Conservation (phyloP, 2,888 invertebrate genomes). For the Rhingia campestris region DNA sequence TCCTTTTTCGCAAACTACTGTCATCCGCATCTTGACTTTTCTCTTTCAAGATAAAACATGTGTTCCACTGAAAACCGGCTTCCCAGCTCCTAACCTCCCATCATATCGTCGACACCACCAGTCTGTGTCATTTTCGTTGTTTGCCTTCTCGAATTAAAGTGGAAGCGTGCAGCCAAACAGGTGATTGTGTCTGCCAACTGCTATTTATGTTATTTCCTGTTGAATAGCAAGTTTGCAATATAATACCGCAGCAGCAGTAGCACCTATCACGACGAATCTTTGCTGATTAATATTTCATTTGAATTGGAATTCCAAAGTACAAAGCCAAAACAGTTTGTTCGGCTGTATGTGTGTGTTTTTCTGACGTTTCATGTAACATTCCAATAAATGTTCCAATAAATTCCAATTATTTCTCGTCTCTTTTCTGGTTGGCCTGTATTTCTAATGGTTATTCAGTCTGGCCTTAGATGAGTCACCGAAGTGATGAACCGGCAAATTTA, state of each 20-base stretch:
- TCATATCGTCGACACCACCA: neutral
- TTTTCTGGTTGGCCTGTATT: neutral
- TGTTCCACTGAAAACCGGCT: neutral
- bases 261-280: neutral
- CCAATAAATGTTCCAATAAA: too few relatives aligned
- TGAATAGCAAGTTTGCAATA: neutral
- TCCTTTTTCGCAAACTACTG: neutral
- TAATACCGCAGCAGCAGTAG: neutral
- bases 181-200: slow-evolving; percentile 19
- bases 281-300: neutral
- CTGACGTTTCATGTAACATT: too few relatives aligned
- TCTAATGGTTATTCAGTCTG: neutral
- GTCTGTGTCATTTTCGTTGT: neutral
- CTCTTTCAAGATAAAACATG: neutral
- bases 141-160: slow-evolving; percentile 3
- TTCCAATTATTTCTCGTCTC: neutral
- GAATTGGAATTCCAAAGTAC: slow-evolving; percentile 34
- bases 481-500: slow-evolving; percentile 24
- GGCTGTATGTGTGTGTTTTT: neutral
- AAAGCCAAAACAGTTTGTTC: neutral
- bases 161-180: slow-evolving; percentile 25
- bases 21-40: slow-evolving; percentile 1
- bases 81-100: neutral
- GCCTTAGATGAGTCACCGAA: slow-evolving; percentile 12
- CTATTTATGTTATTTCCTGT: slow-evolving; percentile 12